phyloP scores from a whole-genome alignment of 1,140 invertebrate genomes.

The Dendrolimus kikuchii region DNA sequence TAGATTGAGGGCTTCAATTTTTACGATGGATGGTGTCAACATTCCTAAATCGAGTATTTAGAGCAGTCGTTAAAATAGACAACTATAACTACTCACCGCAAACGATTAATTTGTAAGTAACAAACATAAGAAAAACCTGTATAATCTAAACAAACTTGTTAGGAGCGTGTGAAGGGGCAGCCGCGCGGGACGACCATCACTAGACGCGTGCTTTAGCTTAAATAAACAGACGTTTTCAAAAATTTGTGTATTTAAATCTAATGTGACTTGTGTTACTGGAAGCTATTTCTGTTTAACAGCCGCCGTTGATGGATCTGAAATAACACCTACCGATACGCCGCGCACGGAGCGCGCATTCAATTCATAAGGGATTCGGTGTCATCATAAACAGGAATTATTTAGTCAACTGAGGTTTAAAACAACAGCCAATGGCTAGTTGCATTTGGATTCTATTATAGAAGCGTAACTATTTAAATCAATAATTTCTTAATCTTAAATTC shows the following conservation, averaged over 20 bases:
- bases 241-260: slow-evolving; percentile 69
- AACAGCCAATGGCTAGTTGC: slow-evolving; percentile 36
- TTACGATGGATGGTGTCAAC: too few relatives aligned
- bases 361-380: slow-evolving; percentile 70
- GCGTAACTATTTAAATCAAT: too few relatives aligned
- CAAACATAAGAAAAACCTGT: too few relatives aligned
- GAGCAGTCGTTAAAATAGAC: too few relatives aligned
- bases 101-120: too few relatives aligned
- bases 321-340: slow-evolving; percentile 56
- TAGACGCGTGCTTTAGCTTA: slow-evolving; percentile 56
- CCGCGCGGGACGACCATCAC: slow-evolving; percentile 7
- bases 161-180: slow-evolving; percentile 3
- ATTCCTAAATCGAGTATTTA: too few relatives aligned
- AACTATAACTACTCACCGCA: too few relatives aligned
- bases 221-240: slow-evolving; percentile 70
- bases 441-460: slow-evolving; percentile 11
- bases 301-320: slow-evolving; percentile 60
- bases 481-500: too few relatives aligned
- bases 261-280: slow-evolving; percentile 64
- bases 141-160: too few relatives aligned
- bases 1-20: too few relatives aligned
- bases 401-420: slow-evolving; percentile 65
- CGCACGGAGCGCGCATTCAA: slow-evolving; percentile 58
- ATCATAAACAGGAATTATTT: slow-evolving; percentile 71
- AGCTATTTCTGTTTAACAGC: slow-evolving; percentile 66